Evolutionary conservation across 1,140 invertebrate species (phyloP).

Genomic region (Bombus impatiens): DNA sequence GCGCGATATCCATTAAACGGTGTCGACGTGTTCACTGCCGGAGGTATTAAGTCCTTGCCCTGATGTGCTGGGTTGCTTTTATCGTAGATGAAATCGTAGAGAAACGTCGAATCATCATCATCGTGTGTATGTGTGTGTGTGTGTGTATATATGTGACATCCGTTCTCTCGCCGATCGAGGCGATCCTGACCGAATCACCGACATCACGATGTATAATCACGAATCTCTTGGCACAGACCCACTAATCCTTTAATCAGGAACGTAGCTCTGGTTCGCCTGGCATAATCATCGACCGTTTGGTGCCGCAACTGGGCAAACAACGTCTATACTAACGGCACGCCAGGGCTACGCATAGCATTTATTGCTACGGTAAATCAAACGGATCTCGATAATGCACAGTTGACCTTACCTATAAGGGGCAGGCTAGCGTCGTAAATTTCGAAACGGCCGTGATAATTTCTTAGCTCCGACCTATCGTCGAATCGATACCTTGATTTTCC

Average conservation of each 20-base stretch:
- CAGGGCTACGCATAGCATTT: conserved; percentile 59
- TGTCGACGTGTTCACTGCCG: not conserved
- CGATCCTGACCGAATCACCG: conserved; percentile 7
- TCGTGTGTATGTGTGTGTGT: too few relatives aligned
- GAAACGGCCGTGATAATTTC: conserved; percentile 21
- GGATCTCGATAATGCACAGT: conserved; percentile 69
- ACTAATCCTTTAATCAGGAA: conserved; percentile 58
- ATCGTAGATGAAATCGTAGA: too few relatives aligned
- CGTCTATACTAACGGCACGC: conserved; percentile 27
- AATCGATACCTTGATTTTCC: conserved; percentile 14
- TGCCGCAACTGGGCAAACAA: conserved; percentile 52
- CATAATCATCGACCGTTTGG: conserved; percentile 45
- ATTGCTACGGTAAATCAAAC: conserved; percentile 73
- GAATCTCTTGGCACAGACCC: conserved; percentile 45
- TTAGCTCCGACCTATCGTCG: not conserved
- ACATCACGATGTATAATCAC: conserved; percentile 39
- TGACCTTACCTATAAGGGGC: conserved; percentile 49
- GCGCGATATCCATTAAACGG: conserved; percentile 37
- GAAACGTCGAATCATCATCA: not conserved
- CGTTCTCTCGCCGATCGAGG: not conserved
- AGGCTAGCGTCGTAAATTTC: conserved; percentile 40
- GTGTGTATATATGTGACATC: not conserved
- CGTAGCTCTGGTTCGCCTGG: conserved; percentile 26
- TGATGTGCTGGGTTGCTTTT: not conserved
- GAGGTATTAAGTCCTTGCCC: not conserved